A percentile compares a stretch with the other conserved stretches of the same genome.
Conservation (phyloP, 1,140 invertebrate genomes). For the Yoshiicerus persimilis region DNA sequence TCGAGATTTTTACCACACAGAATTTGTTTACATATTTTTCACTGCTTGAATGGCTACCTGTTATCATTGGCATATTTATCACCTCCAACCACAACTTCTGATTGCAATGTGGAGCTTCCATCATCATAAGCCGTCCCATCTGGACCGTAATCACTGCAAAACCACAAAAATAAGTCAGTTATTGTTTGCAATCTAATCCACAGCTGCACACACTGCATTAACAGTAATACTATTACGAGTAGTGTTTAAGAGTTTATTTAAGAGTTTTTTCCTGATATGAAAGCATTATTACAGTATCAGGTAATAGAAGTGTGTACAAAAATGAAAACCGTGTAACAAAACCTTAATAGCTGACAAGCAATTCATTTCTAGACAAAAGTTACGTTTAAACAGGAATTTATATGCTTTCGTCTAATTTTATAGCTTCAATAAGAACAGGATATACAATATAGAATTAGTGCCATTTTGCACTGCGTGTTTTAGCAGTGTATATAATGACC, state of each 20-base stretch:
- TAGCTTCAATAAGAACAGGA: no score
- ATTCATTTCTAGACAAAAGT: no score
- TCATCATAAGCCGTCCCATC: slow-evolving; percentile 32
- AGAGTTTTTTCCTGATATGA: not conserved
- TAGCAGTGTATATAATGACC: not conserved
- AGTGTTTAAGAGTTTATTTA: no score
- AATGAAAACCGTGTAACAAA: no score
- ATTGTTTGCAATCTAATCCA: no score
- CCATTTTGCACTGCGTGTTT: not conserved
- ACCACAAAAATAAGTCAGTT: not conserved
- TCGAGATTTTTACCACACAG: not conserved
- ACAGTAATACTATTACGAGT: no score
- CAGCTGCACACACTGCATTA: no score
- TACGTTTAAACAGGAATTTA: no score
- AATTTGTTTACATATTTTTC: not conserved
- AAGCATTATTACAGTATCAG: not conserved
- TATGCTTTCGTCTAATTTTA: no score
- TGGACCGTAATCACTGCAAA: slow-evolving; percentile 30
- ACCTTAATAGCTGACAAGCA: no score
- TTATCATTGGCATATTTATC: slow-evolving; percentile 28
- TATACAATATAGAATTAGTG: no score
- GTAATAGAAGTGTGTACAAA: no score
- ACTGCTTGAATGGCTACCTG: not conserved
- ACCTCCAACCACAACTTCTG: not conserved
- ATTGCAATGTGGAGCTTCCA: slow-evolving; percentile 4